These are phyloP conservation scores for Aquatica leii DNA, from an alignment of 2,888 invertebrate genomes.

Conservation along the genomic window DNA sequence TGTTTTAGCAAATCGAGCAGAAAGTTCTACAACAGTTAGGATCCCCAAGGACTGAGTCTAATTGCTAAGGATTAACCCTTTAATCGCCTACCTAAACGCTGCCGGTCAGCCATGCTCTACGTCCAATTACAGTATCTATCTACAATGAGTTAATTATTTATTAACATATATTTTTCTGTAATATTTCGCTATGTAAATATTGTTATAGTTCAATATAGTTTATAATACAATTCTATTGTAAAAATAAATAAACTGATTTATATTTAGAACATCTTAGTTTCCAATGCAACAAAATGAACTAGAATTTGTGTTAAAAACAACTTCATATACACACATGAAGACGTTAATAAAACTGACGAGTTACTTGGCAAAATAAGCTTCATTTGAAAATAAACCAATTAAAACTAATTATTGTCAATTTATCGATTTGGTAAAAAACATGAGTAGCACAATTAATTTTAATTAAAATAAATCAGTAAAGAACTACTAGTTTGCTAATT, in stretches of 20 bases:
- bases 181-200: conserved; percentile 51
- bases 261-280: conserved; percentile 16
- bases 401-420: too few species aligned
- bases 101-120: conserved; percentile 51
- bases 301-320: too few species aligned
- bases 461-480: too few species aligned
- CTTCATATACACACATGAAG: too few species aligned
- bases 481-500: too few species aligned
- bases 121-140: conserved; percentile 46
- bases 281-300: too few species aligned
- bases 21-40: conserved; percentile 61
- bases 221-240: conserved; percentile 44
- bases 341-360: too few species aligned
- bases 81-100: conserved; percentile 39
- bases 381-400: too few species aligned
- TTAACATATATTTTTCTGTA: conserved; percentile 37
- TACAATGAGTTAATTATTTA: conserved; percentile 40
- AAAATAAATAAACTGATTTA: conserved; percentile 28
- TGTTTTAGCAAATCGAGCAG: conserved; percentile 61
- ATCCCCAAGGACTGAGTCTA: conserved; percentile 59
- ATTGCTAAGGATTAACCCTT: conserved; percentile 48
- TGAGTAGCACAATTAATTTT: too few species aligned
- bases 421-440: too few species aligned
- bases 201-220: conserved; percentile 60
- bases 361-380: too few species aligned